Evolutionary conservation across 2,797 vertebrate genomes (phyloP), one percentile per base, ranked within the genome.

Genomic region (Chaetophractus vellerosus): DNA sequence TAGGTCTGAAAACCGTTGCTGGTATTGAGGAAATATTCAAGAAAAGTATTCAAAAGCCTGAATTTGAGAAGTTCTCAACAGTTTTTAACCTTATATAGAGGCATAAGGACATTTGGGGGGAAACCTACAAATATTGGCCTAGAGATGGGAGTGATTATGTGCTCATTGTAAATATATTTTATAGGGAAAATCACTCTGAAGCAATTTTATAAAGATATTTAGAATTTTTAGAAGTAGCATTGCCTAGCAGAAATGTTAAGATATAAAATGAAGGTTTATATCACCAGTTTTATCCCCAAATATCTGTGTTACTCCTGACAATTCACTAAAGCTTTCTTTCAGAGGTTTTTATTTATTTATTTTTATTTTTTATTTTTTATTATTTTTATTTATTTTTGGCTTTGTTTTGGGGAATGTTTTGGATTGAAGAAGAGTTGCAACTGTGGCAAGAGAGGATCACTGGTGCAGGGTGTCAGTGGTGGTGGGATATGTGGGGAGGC

Each of bases 181-280:
- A 55, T 3, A 31, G 9, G n/a, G 63, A 78, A 64, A 78, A 76
- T 41, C 31, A 76, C 23, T 82, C 36, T 74, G 33, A 87, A 78
- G 31, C 6, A 79, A 75, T 38, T 78, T 75, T 79, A 84, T 63
- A 45, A 7, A 76, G 84, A 28, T 78, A 95, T 68, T 82, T 86
- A 57, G n/a, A 84, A 75, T 8, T 84, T 85, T 89, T 84, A 79
- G 3, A 50, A 83, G 38, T 59, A 57, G 3, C 15, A 1, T 33
- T 83, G 24, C 2, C 68, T 85, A 71, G 15, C 48, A 74, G 24
- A 92, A 86, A 81, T 55, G 14, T 6, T 7, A 85, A 81, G 14
- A 28, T 28, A 1, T 76, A 71, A 81, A 75, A 90, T 48, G 9
- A 71, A 57, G 12, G 21, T 63, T 61, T 68, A n/a, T 48, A 45